These are phyloP conservation scores for Laticauda laticaudata DNA, from an alignment of 2,113 vertebrate genomes.

Conservation along the genomic window DNA sequence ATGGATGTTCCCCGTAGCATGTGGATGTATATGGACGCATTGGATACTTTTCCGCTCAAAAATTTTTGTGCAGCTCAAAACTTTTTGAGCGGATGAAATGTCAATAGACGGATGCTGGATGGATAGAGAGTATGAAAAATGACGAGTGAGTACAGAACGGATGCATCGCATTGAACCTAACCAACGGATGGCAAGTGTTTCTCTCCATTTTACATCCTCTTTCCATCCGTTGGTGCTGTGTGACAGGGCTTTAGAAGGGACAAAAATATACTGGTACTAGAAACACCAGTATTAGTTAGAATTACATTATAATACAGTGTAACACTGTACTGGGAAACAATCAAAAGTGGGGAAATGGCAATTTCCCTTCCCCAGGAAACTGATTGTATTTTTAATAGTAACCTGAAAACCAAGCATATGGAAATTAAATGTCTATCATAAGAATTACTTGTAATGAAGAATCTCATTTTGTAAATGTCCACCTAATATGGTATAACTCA, in stretches of 20 bases:
- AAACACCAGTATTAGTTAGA: background rate
- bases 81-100: too few species aligned
- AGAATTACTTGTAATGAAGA: background rate
- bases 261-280: background rate
- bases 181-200: too few species aligned
- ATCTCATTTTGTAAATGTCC: background rate
- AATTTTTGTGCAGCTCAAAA: too few species aligned
- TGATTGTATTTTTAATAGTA: background rate
- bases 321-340: background rate
- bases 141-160: too few species aligned
- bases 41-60: too few species aligned
- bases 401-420: background rate
- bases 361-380: background rate
- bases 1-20: too few species aligned
- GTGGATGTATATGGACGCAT: too few species aligned
- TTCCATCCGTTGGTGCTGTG: too few species aligned
- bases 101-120: too few species aligned
- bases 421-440: background rate
- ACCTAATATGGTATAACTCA: background rate
- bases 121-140: too few species aligned
- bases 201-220: too few species aligned
- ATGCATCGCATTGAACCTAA: too few species aligned
- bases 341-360: background rate
- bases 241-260: background rate
- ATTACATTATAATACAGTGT: background rate